These are phyloP conservation scores for Thalassoma bifasciatum DNA, from an alignment of 2,113 vertebrate genomes.

Conservation along the genomic window DNA sequence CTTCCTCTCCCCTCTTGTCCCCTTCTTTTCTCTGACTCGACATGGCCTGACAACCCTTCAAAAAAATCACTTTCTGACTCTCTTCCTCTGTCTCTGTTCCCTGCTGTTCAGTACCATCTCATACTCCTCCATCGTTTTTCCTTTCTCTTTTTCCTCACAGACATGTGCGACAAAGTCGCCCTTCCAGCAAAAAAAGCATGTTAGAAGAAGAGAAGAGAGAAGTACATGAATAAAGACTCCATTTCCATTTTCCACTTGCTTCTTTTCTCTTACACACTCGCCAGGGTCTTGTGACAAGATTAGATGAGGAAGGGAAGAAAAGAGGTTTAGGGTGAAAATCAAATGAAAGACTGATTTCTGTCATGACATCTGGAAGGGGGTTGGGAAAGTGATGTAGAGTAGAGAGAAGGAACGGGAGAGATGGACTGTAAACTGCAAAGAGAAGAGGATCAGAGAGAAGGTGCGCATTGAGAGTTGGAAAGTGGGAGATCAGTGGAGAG, in stretches of 20 bases:
- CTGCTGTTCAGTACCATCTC: slow-evolving; percentile 37
- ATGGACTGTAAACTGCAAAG: slow-evolving; percentile 68
- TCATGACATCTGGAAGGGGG: slow-evolving; percentile 49
- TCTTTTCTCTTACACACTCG: slow-evolving; percentile 43
- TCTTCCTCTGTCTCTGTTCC: slow-evolving; percentile 32
- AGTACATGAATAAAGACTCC: slow-evolving; percentile 63
- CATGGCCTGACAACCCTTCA: slow-evolving; percentile 71
- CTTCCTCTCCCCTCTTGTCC: slow-evolving; percentile 58
- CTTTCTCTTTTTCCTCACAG: slow-evolving; percentile 37
- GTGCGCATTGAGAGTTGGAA: slow-evolving; percentile 32
- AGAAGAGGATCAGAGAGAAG: slow-evolving; percentile 67
- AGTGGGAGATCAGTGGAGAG: slow-evolving; percentile 51
- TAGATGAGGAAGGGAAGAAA: slow-evolving; percentile 38
- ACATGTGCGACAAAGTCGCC: slow-evolving; percentile 61
- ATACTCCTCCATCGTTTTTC: slow-evolving; percentile 31
- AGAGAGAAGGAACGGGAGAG: slow-evolving; percentile 20
- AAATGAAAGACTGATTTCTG: slow-evolving; percentile 45
- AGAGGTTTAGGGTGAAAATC: not conserved
- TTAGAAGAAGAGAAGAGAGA: slow-evolving; percentile 44
- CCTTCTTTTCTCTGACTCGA: slow-evolving; percentile 59
- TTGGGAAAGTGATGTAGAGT: slow-evolving; percentile 44
- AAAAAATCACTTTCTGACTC: slow-evolving; percentile 56
- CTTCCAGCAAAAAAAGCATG: slow-evolving; percentile 49
- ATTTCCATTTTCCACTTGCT: slow-evolving; percentile 50
- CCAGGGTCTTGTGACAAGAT: slow-evolving; percentile 58